Evolutionary conservation across 2,113 vertebrate genomes (phyloP), one percentile per base, ranked within the genome.

Genomic region (Bos javanicus): DNA sequence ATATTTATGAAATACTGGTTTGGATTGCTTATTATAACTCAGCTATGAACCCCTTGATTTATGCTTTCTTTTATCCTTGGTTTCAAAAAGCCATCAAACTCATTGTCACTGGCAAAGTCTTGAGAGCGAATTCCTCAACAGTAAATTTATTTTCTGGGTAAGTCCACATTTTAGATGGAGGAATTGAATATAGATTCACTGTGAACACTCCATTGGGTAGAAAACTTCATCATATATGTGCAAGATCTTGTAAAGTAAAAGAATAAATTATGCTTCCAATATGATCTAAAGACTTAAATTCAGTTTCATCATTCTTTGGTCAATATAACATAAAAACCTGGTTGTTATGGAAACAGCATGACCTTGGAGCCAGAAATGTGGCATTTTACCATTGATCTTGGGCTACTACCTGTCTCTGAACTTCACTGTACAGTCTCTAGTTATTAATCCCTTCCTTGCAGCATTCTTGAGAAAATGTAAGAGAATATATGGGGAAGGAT

Each of bases 1-100:
- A 97, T 85, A 25, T 98, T 78, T 98, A 98, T 96, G 96, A 98
- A 91, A 94, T 98, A 74, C 2, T 98, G 36, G 87, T 97, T 76
- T 98, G 97, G 96, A 96, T 98, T 46, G 91, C 59, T 30, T 60
- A 60, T 30, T 60, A 60, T 28, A 62, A 62, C 59, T 62, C 59
- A 62, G 59, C 59, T 7, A 93, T 82, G 26, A 98, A 95, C 7
- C 78, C 80, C 48, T 89, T 98, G 57, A 85, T 97, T 46, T 92
- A 98, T 94, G 85, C 89, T 74, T 94, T 97, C 39, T 98, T 98
- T 95, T 93, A 97, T 86, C 93, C 86, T 48, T 93, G 83, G 95
- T 97, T 43, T 76, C 11, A 67, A 88, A 98, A 98, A 98, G 84
- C 57, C 54, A 71, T 97, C n/a, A 64, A 89, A 74, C 4, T 97